Conservation (phyloP, 1,140 invertebrate genomes). For the Theocolax elegans region DNA sequence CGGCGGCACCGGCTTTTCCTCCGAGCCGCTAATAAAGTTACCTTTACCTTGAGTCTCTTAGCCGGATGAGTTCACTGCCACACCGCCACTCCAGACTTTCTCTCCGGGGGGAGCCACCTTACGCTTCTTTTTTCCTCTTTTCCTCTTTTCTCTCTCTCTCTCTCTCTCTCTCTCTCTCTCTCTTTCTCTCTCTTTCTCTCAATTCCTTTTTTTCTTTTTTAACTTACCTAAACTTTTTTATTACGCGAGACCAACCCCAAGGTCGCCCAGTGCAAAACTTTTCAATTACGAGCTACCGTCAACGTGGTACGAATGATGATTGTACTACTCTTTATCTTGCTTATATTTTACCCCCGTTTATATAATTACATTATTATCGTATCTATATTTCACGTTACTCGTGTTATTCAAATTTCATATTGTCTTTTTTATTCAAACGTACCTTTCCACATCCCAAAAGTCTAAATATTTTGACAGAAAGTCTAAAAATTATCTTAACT, state of each 20-base stretch:
- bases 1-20: background rate
- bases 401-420: too few species aligned
- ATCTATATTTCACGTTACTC: too few species aligned
- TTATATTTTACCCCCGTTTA: too few species aligned
- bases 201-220: constrained; percentile 19
- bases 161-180: background rate
- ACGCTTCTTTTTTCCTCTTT: background rate
- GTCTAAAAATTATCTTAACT: too few species aligned
- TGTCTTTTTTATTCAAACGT: too few species aligned
- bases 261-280: constrained; percentile 45
- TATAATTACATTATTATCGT: too few species aligned
- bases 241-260: constrained; percentile 25
- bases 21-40: constrained; percentile 41
- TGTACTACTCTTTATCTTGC: background rate
- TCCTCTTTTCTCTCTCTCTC: background rate
- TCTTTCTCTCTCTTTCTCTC: background rate
- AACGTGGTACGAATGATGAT: background rate
- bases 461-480: too few species aligned
- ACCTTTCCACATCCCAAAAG: too few species aligned
- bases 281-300: constrained; percentile 55
- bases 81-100: constrained; percentile 19
- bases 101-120: background rate
- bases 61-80: constrained; percentile 41
- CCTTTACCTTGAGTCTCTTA: constrained; percentile 40
- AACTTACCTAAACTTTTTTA: constrained; percentile 35